Base-by-base conservation (phyloP, 2,797 vertebrate genomes). In the Novumbra hubbsi region DNA sequence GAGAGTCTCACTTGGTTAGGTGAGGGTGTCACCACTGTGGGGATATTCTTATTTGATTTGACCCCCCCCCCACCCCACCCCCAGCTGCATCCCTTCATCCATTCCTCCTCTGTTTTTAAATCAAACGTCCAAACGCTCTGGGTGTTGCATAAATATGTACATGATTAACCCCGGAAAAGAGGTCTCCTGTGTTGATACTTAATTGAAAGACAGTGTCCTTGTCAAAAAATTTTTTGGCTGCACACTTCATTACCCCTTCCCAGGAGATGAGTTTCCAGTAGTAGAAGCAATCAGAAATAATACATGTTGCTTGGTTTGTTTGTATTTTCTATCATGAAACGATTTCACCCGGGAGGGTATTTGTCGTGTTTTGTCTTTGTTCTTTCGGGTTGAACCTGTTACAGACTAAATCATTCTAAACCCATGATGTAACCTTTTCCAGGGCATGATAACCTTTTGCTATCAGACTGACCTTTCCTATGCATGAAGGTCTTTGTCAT, bases 381-480 rank as follows among this genome's bases (percentile, higher is more conserved):
- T 84, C 74, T 71, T 74, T 90, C 90, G 88, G 88, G 62, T 50
- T 86, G 70, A 83, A 76, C 84, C 81, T 81, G 82, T 85, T 79
- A 81, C 85, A 80, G 79, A 86, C 85, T 80, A 75, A 80, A 86
- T 84, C 79, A 74, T 88, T 83, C 73, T 27, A 77, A 87, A 83
- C 81, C 70, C 24, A 72, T 81, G 87, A 90, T 88, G 87, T 88
- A 88, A 90, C 90, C 91, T 91, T 93, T 91, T 87, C 81, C 77
- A 83, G 86, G 90, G 90, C 90, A 81, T 79, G 84, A 75, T 88
- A 85, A 85, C 88, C 88, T 90, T 73, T 88, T 84, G 80, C 87
- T 92, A 93, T 92, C 92, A 85, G 75, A 15, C 81, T 93, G 93
- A 93, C 92, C 93, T 94, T 94, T 91, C 81, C 81, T 83, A 81